Evolutionary conservation across 2,888 invertebrate genomes (phyloP), one percentile per base, ranked within the genome.

Genomic region (Nephrocerus scutellatus): DNA sequence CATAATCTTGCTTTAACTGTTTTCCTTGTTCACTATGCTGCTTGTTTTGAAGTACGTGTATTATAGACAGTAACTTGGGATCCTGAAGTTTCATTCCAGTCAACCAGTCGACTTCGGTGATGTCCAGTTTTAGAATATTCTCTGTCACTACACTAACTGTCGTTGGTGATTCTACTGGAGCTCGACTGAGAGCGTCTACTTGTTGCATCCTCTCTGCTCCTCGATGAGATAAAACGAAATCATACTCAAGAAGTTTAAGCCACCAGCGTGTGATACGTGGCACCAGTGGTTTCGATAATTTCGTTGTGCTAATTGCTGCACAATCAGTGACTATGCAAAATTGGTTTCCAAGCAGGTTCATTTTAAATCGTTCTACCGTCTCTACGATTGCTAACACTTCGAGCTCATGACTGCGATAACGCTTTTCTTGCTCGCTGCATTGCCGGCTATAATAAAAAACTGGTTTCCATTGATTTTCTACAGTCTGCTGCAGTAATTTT

Each of bases 251-350:
- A 4, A 52, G 15, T 31, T 41, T 29, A 8, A 48, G 24, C 21
- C 47, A 52, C 53, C 51, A 53, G 15, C 52, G 33, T 14, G 51
- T 50, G 14, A 51, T 44, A 15, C 36, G 31, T 3, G 47, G 45
- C 6, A 41, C 41, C 5, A 43, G 15, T 24, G 44, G 36, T 8
- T 30, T 36, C 6, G 10, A 15, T 8, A 9, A 16, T 34, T 24
- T 34, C 6, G 19, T 16, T 7, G 10, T 34, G 15, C 15, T 18
- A 18, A 24, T 13, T 12, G 21, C 22, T 18, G 31, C 19, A 19
- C 21, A 31, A 20, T 31, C 31, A 12, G 31, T 31, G 6, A 23
- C 28, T 3, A 31, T 8, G 2, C 20, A 19, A 20, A 37, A 31
- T 1, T n/a, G n/a, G n/a, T n/a, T n/a, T n/a, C n/a, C n/a, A n/a